Base-by-base conservation (phyloP, 2,797 vertebrate genomes). In the Acanthiza pusilla region DNA sequence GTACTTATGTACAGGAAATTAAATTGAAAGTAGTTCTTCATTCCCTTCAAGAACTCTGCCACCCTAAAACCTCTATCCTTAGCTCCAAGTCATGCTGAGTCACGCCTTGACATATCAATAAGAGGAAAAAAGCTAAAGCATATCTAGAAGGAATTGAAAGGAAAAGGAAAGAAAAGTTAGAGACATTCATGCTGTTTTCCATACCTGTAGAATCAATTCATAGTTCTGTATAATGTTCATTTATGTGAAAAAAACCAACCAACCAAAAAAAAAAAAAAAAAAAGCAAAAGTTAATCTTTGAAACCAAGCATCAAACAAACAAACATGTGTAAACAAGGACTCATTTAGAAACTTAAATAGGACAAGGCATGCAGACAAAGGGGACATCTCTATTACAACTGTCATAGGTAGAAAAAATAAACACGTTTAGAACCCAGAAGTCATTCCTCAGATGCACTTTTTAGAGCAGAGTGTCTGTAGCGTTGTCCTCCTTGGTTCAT, bases 141-240 rank as follows among this genome's bases (percentile, higher is more conserved):
- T 43, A 61, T 86, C 50, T 88, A 75, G 42, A 84, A 85, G 9
- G 16, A 32, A 72, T 43, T 66, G 42, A 67, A 83, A 79, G 51
- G 21, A 61, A 72, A 62, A 85, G 19, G 40, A 68, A 78, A 85
- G 77, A 60, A 70, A 76, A 57, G n/a, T 82, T 80, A n/a, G 48
- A 94, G 22, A 60, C 58, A 55, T 55, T 88, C 63, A 90, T 93
- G 94, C 86, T 94, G 25, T 75, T 89, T 85, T 91, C 68, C 91
- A 61, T 96, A 97, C 97, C 97, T 98, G 95, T 61, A 97, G 76
- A 86, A 95, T 93, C 93, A 95, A 93, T 36, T 89, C 96, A 47
- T 70, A 63, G 57, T 74, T 94, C 97, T 97, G 96, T 30, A 87
- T 26, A 55, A 65, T 16, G 89, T 80, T 89, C 91, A 51, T 23